Evolutionary conservation across 2,888 invertebrate species (phyloP).

Genomic region (Nephrotoma flavescens): DNA sequence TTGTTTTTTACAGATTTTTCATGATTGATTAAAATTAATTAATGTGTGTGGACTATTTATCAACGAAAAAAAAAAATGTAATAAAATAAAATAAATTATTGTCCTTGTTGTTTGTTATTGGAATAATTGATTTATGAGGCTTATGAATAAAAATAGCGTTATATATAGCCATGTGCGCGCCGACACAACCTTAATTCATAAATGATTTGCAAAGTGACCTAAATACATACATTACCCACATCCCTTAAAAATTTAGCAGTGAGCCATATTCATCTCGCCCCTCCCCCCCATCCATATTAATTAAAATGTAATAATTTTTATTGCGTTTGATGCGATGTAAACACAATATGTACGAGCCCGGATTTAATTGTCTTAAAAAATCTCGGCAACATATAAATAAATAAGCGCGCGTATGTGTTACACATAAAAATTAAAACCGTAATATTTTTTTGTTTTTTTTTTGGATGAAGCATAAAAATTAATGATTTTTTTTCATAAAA

Average conservation of each 20-base stretch:
- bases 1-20: neutral
- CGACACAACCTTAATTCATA: too few species aligned
- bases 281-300: neutral
- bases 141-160: neutral
- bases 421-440: neutral
- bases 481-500: neutral
- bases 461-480: neutral
- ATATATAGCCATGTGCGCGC: too few species aligned
- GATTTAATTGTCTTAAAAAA: neutral
- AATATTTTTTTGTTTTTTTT: neutral
- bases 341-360: neutral
- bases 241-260: neutral
- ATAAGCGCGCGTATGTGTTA: neutral
- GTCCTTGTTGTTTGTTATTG: neutral
- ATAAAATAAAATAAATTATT: neutral
- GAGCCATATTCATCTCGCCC: neutral
- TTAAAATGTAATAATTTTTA: neutral
- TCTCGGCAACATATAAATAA: neutral
- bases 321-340: neutral
- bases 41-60: neutral
- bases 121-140: neutral
- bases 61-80: neutral
- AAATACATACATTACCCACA: neutral
- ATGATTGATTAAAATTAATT: neutral
- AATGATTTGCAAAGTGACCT: neutral